Conservation (phyloP, 2,888 invertebrate species). For the Opisthograptis luteolata region DNA sequence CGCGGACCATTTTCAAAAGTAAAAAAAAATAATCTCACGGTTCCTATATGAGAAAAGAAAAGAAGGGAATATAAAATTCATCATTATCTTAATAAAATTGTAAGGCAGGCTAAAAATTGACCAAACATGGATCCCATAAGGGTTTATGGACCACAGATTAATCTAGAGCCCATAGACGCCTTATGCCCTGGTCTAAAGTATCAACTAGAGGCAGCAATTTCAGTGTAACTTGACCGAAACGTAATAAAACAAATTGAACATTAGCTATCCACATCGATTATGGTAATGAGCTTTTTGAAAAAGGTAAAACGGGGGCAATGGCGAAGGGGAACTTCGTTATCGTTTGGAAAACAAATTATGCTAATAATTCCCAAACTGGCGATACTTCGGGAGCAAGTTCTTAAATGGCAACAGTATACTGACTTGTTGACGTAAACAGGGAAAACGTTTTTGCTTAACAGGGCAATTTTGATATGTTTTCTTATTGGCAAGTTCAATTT, state of each 20-base stretch:
- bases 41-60: too few relatives aligned
- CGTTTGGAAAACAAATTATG: constrained; percentile 36
- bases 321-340: constrained; percentile 29
- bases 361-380: constrained; percentile 31
- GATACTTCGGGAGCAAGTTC: constrained; percentile 30
- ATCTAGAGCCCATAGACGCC: too few relatives aligned
- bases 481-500: background rate
- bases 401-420: constrained; percentile 24
- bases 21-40: too few relatives aligned
- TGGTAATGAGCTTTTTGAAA: constrained; percentile 26
- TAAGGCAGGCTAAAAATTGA: too few relatives aligned
- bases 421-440: constrained; percentile 10
- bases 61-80: too few relatives aligned
- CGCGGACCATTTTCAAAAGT: too few relatives aligned
- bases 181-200: too few relatives aligned
- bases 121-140: too few relatives aligned
- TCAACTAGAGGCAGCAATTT: background rate
- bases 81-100: too few relatives aligned
- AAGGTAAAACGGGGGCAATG: constrained; percentile 20
- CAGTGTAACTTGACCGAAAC: background rate
- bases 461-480: background rate
- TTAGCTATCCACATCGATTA: constrained; percentile 24
- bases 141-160: too few relatives aligned
- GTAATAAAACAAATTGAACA: background rate
- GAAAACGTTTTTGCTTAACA: constrained; percentile 4